Percentiles rank a stretch among this genome's conserved stretches.
Conservation (phyloP, 37 sponge, comb jelly and placozoan species). For the Agelas oroides region DNA sequence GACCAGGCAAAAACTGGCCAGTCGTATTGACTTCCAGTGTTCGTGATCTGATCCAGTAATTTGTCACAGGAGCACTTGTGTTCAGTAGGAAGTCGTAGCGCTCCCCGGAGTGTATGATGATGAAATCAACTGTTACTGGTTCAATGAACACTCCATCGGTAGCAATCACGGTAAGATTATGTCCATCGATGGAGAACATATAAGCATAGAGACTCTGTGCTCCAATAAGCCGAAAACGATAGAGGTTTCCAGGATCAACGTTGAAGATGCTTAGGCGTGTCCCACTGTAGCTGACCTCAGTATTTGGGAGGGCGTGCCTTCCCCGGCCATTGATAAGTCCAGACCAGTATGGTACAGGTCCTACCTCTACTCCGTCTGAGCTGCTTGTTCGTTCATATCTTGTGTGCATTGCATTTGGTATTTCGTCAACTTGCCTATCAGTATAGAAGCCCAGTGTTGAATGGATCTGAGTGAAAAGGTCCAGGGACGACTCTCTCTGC, state of each 20-base stretch:
- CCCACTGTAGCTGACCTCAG: background rate
- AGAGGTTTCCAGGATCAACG: constrained; percentile 27
- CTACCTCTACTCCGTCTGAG: constrained; percentile 63
- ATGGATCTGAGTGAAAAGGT: constrained; percentile 45
- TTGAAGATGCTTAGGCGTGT: constrained; percentile 33
- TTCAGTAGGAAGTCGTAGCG: constrained; percentile 79
- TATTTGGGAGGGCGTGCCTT: no score
- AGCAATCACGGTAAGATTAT: constrained; percentile 71
- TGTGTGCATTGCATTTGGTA: constrained; percentile 3
- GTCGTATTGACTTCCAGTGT: constrained; percentile 67
- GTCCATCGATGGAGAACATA: constrained; percentile 69
- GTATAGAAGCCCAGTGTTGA: constrained; percentile 43
- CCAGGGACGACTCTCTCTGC: constrained; percentile 59
- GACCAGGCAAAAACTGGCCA: background rate
- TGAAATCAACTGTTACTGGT: constrained; percentile 61
- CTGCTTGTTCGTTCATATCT: constrained; percentile 21
- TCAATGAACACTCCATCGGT: constrained; percentile 70
- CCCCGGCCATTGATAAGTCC: constrained; percentile 87
- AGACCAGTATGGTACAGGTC: constrained; percentile 74
- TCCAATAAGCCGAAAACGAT: constrained; percentile 84
- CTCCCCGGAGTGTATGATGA: constrained; percentile 86
- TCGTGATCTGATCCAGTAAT: constrained; percentile 73
- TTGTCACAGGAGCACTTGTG: constrained; percentile 17
- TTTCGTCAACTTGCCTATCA: constrained; percentile 1
- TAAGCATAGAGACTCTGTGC: constrained; percentile 80